Conservation (phyloP, 2,113 vertebrate species). For the Tympanuchus pallidicinctus region DNA sequence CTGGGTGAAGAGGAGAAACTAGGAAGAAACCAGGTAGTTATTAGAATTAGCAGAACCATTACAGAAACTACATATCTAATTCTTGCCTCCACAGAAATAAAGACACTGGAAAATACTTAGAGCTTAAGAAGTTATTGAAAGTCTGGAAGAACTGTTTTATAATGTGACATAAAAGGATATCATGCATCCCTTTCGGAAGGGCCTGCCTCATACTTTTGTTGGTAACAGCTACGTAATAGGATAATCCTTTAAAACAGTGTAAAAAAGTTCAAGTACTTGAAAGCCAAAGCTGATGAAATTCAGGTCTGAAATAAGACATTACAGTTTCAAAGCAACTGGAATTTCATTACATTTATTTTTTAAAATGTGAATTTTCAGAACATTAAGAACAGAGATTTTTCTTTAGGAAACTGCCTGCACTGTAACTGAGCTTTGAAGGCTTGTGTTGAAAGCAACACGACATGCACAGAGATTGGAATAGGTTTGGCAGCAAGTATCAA, state of each 20-base stretch:
- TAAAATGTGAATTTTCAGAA: background rate
- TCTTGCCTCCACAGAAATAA: background rate
- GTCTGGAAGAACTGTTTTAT: background rate
- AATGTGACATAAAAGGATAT: background rate
- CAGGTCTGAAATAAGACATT: background rate
- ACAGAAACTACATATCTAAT: background rate
- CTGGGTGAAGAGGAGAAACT: background rate
- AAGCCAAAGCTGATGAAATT: constrained; percentile 4
- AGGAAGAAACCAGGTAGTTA: background rate
- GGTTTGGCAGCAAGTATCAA: background rate
- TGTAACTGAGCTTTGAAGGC: background rate
- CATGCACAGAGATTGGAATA: background rate
- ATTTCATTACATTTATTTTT: background rate
- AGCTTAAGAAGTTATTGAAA: background rate
- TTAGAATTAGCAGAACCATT: background rate
- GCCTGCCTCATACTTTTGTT: background rate
- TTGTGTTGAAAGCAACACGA: background rate
- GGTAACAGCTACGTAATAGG: background rate
- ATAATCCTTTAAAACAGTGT: background rate
- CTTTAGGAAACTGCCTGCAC: background rate
- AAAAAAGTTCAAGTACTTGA: background rate
- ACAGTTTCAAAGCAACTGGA: background rate
- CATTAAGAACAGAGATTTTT: background rate
- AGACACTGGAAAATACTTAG: background rate
- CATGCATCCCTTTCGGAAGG: background rate